Evolutionary conservation across 2,113 vertebrate species (phyloP).

Genomic region (Buteo buteo): DNA sequence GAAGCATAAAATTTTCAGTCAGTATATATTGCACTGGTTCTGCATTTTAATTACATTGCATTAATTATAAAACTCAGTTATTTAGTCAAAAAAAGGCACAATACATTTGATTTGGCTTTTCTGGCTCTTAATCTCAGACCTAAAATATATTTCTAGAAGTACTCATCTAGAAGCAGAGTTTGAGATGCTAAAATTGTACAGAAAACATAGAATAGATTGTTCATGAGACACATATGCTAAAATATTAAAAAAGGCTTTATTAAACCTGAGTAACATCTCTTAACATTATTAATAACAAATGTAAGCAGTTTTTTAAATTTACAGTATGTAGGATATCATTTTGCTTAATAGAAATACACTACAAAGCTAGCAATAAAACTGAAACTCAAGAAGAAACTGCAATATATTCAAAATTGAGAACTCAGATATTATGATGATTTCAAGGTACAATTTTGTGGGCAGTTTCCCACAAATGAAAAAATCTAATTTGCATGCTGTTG

Average conservation of each 20-base stretch:
- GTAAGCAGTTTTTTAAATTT: background rate
- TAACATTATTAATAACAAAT: background rate
- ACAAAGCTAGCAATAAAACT: background rate
- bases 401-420: background rate
- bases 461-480: background rate
- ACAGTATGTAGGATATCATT: accelerated
- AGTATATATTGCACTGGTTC: background rate
- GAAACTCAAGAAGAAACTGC: background rate
- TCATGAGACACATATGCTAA: background rate
- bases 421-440: background rate
- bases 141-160: background rate
- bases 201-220: background rate
- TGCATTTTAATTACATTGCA: background rate
- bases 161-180: background rate
- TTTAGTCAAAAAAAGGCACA: background rate
- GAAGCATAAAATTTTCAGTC: background rate
- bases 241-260: background rate
- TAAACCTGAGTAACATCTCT: background rate
- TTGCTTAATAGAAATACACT: background rate
- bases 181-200: background rate
- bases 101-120: background rate
- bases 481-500: background rate
- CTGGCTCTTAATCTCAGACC: background rate
- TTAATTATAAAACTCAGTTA: background rate
- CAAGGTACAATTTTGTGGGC: background rate